phyloP scores from a whole-genome alignment of 2,113 vertebrate genomes.

The Girardinichthys multiradiatus region DNA sequence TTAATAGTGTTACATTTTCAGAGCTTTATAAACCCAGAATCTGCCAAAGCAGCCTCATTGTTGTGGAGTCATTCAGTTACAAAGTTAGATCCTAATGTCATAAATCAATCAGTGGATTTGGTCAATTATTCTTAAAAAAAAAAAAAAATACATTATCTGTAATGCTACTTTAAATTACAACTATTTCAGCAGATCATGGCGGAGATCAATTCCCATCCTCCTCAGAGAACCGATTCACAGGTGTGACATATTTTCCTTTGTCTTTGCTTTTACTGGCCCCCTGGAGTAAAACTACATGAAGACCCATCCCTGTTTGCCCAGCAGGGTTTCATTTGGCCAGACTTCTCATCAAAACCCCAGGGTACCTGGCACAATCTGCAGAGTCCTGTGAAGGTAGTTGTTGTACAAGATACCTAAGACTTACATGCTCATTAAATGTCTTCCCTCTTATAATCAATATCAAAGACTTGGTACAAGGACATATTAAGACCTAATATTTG shows the following conservation, averaged over 20 bases:
- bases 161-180: slow-evolving; percentile 8
- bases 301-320: slow-evolving; percentile 41
- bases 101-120: not conserved
- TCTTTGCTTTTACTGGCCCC: slow-evolving; percentile 11
- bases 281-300: slow-evolving; percentile 20
- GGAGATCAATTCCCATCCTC: slow-evolving; percentile 8
- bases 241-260: not conserved
- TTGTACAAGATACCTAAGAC: slow-evolving; percentile 33
- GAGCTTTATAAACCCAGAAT: not conserved
- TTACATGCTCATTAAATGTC: slow-evolving; percentile 5
- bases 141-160: not conserved
- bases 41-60: not conserved
- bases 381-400: slow-evolving; percentile 47
- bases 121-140: not conserved
- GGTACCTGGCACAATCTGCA: slow-evolving; percentile 45
- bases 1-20: no score
- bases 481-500: not conserved
- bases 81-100: not conserved
- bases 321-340: slow-evolving; percentile 62
- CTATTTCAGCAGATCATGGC: not conserved
- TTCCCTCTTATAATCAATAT: slow-evolving; percentile 39
- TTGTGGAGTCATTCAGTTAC: not conserved
- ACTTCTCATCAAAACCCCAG: slow-evolving; percentile 46
- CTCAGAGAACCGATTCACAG: slow-evolving; percentile 4
- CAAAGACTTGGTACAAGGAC: slow-evolving; percentile 25